Evolutionary conservation across 2,888 invertebrate species (phyloP), one percentile per base, ranked within the genome.

Genomic region (Archaeoteleia sp.): DNA sequence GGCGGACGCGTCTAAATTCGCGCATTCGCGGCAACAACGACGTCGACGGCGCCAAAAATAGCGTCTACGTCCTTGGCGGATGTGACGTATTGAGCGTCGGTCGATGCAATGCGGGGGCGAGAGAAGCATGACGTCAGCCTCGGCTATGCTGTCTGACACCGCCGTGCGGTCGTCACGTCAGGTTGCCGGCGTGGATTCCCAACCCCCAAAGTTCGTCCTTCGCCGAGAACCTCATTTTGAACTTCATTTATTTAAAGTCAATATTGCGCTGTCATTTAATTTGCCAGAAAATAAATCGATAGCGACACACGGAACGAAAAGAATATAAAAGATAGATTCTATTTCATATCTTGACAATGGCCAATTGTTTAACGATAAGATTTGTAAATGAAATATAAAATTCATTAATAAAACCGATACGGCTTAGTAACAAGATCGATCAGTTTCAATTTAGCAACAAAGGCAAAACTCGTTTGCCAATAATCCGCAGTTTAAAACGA

Each of bases 1-100:
- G n/a, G n/a, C n/a, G 65, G 57, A 42, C 32, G 54, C 61, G 63
- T 67, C 66, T 73, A 69, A 68, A 69, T 67, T 70, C 60, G 71
- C 72, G 75, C 73, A 70, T 65, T 67, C 73, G 69, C 67, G 63
- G 67, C 53, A 86, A 80, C 87, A 87, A 86, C 87, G 87, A 86
- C 86, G 86, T 86, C 87, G 87, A 86, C 86, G 87, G 86, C 53
- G 58, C 60, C 87, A 87, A 74, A 80, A 80, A 80, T 81, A 81
- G 80, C 76, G 74, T 46, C 46, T 45, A 73, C 82, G 83, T 83
- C 83, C 83, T 83, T 83, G 83, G 77, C 72, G 73, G 76, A 73
- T 71, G 80, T 83, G 83, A 83, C 83, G 83, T 66, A 43, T 82
- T 75, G 73, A 63, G 57, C 68, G 71, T 73, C 76, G 83, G 74